Evolutionary conservation across 2,888 invertebrate genomes (phyloP).

Genomic region (Tanypteryx hageni): DNA sequence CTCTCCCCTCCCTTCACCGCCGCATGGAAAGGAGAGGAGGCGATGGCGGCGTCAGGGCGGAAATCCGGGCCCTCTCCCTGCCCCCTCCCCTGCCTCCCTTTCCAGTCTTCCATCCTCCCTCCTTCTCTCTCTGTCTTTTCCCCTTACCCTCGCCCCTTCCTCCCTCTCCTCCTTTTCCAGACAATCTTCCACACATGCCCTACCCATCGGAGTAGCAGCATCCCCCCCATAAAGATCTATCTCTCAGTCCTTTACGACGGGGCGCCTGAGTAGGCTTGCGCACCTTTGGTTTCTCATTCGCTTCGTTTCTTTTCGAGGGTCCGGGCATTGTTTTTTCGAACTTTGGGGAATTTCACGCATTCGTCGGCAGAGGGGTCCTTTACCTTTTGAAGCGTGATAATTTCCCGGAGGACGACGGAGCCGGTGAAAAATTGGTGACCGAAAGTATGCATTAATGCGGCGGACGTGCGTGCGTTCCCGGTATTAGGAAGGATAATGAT

Average conservation of each 20-base stretch:
- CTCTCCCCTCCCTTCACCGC: not conserved
- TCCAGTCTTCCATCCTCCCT: not conserved
- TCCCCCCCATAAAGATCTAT: conserved; percentile 44
- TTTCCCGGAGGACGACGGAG: not conserved
- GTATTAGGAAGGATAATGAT: too few relatives aligned
- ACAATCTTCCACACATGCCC: conserved; percentile 39
- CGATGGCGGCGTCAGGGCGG: conserved; percentile 57
- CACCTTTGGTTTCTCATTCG: not conserved
- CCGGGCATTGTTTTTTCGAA: not conserved
- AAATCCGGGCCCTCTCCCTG: conserved; percentile 49
- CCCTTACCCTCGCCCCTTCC: not conserved
- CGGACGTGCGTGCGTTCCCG: too few relatives aligned
- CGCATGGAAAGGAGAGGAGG: conserved; percentile 10
- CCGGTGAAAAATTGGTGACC: not conserved
- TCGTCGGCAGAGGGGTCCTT: not conserved
- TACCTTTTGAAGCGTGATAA: not conserved
- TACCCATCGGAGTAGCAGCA: conserved; percentile 15
- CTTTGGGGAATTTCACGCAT: not conserved
- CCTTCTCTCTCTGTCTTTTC: not conserved
- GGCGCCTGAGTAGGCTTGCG: not conserved
- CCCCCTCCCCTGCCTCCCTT: not conserved
- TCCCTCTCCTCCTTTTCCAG: not conserved
- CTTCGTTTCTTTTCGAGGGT: not conserved
- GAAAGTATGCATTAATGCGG: too few relatives aligned
- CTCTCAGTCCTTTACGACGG: conserved; percentile 22